Evolutionary conservation across 1,140 invertebrate genomes (phyloP), one percentile per base, ranked within the genome.

Genomic region (Sycobia sp.): DNA sequence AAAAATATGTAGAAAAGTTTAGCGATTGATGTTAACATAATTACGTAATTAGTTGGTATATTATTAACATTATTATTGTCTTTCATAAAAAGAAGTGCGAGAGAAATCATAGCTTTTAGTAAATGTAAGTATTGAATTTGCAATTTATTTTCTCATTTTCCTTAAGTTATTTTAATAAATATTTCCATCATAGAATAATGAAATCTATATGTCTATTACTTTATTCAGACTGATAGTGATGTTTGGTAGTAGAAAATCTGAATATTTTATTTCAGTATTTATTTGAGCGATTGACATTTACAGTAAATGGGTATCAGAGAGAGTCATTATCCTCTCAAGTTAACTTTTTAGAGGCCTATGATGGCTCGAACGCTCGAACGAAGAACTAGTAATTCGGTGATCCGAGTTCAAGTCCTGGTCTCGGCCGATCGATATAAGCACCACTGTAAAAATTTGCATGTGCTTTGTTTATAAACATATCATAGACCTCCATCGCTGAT

Each of bases 201-300:
- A n/a, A n/a, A 46, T 25, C 20, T n/a, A 18, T 13, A 23, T n/a
- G 55, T 39, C 49, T 62, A 10, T 62, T 62, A 49, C 46, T 67
- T 67, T 62, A 67, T 54, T 50, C 76, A 76, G 74, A 76, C 72
- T 76, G 73, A 76, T 76, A 75, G 61, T 25, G 39, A 71, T 53
- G 43, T 20, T 49, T 62, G 23, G 25, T 18, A 39, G 32, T 56
- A 49, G 36, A 57, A 50, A 9, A 41, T 38, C 27, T 46, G 4
- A 44, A 18, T 3, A 43, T 44, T 38, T n/a, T n/a, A n/a, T n/a
- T n/a, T n/a, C n/a, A n/a, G n/a, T n/a, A n/a, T n/a, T n/a, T n/a
- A n/a, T n/a, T n/a, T n/a, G n/a, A n/a, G n/a, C n/a, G n/a, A n/a
- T n/a, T n/a, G n/a, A n/a, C n/a, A n/a, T n/a, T n/a, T n/a, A n/a